A percentile compares a stretch with the other conserved stretches of the same genome.
Conservation (phyloP, 2,888 invertebrate species). For the Noctua janthina region DNA sequence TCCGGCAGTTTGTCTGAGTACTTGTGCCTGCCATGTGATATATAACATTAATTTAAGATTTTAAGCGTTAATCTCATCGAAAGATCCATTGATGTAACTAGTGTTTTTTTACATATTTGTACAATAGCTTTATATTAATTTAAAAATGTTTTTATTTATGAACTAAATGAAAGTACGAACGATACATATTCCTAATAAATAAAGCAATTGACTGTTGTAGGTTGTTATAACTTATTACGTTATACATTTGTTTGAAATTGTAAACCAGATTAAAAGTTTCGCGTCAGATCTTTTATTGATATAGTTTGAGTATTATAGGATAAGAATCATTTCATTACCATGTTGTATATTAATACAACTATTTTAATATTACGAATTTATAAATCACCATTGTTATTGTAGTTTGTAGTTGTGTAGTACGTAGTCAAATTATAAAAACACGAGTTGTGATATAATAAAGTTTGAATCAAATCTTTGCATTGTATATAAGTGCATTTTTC, state of each 20-base stretch:
- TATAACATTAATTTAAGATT: slow-evolving; percentile 59
- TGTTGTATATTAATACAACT: slow-evolving; percentile 81
- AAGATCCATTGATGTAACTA: slow-evolving; percentile 80
- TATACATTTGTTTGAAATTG: slow-evolving; percentile 67
- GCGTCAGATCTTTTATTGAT: slow-evolving; percentile 71
- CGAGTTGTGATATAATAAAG: slow-evolving; percentile 78
- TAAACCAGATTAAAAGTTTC: slow-evolving; percentile 72
- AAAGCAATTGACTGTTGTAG: slow-evolving; percentile 76
- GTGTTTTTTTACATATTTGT: slow-evolving; percentile 79
- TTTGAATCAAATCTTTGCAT: slow-evolving; percentile 67
- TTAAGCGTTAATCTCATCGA: slow-evolving; percentile 71
- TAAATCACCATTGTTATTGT: slow-evolving; percentile 86
- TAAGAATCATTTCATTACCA: slow-evolving; percentile 80
- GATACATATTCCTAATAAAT: slow-evolving; percentile 68
- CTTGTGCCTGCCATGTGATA: slow-evolving; percentile 71
- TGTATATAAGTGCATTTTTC: slow-evolving; percentile 70
- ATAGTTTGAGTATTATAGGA: slow-evolving; percentile 80
- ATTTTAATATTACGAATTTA: slow-evolving; percentile 88
- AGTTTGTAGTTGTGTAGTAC: slow-evolving; percentile 82
- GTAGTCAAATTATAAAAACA: slow-evolving; percentile 74
- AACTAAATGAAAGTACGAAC: slow-evolving; percentile 73
- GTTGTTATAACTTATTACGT: slow-evolving; percentile 72
- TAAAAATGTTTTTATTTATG: slow-evolving; percentile 76
- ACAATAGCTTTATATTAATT: slow-evolving; percentile 80
- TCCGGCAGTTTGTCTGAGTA: slow-evolving; percentile 59